Evolutionary conservation across 1,140 invertebrate species (phyloP).

Genomic region (Nylanderia fulva): DNA sequence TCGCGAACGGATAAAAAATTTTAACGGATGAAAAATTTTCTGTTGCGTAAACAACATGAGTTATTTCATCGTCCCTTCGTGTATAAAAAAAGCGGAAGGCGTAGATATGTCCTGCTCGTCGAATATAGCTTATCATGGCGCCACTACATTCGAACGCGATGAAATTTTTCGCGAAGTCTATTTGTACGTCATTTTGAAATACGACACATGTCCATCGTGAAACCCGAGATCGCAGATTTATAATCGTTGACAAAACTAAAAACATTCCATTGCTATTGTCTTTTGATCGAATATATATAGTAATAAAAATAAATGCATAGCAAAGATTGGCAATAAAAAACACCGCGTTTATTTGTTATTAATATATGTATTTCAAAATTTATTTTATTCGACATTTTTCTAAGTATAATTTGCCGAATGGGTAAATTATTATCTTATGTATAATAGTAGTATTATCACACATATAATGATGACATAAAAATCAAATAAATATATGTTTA

Average conservation of each 20-base stretch:
- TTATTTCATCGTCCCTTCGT: constrained; percentile 28
- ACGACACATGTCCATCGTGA: constrained; percentile 77
- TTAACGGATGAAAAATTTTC: constrained; percentile 32
- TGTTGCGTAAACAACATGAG: constrained; percentile 13
- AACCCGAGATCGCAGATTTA: constrained; percentile 80
- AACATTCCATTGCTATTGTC: constrained; percentile 79
- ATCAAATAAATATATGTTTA: constrained; percentile 9
- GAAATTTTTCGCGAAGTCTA: constrained; percentile 67
- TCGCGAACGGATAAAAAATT: constrained; percentile 29
- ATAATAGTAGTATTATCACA: too few relatives aligned
- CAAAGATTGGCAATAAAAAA: constrained; percentile 71
- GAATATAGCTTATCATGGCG: constrained; percentile 58
- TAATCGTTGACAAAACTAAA: constrained; percentile 76
- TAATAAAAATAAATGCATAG: too few relatives aligned
- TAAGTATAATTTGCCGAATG: not conserved
- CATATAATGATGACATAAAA: not conserved
- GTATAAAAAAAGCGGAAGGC: constrained; percentile 38
- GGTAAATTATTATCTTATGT: not conserved
- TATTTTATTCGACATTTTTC: not conserved
- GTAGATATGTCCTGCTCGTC: constrained; percentile 24
- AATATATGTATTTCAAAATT: constrained; percentile 1
- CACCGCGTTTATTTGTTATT: constrained; percentile 46
- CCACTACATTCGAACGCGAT: constrained; percentile 39
- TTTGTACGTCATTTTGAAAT: constrained; percentile 81
- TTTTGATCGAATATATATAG: constrained; percentile 74